These are phyloP conservation scores for Liparis tanakae DNA, from an alignment of 2,797 vertebrate genomes.

Conservation along the genomic window DNA sequence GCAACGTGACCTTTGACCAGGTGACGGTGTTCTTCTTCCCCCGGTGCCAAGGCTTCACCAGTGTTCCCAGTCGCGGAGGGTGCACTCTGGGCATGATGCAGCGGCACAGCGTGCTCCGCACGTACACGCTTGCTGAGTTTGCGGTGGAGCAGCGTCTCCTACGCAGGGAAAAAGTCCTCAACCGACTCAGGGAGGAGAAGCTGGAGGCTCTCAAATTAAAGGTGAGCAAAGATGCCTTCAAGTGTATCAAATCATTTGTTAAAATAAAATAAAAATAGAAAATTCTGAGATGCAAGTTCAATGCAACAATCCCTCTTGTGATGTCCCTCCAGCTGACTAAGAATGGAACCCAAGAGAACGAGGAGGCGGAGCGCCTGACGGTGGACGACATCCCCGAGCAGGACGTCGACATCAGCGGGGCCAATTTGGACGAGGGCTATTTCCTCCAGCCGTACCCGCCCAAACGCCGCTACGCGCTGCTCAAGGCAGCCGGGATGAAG, in stretches of 20 bases:
- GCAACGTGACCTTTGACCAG: slow-evolving; percentile 91
- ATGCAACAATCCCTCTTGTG: not conserved
- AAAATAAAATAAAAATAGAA: not conserved
- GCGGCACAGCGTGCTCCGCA: slow-evolving; percentile 86
- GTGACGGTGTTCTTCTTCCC: slow-evolving; percentile 97
- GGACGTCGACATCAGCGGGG: slow-evolving; percentile 83
- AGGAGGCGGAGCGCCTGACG: slow-evolving; percentile 87
- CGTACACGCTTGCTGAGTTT: slow-evolving; percentile 92
- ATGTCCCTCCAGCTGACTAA: slow-evolving; percentile 85
- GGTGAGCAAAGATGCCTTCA: slow-evolving; percentile 71
- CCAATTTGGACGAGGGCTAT: slow-evolving; percentile 87
- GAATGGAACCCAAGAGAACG: slow-evolving; percentile 85
- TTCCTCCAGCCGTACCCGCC: slow-evolving; percentile 93
- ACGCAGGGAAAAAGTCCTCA: slow-evolving; percentile 88
- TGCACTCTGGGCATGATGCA: slow-evolving; percentile 95
- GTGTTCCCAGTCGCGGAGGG: slow-evolving; percentile 94
- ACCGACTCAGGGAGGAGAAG: slow-evolving; percentile 91
- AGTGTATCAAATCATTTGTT: not conserved
- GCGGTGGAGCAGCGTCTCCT: slow-evolving; percentile 87
- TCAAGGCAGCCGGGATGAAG: slow-evolving; percentile 91
- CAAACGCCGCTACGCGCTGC: slow-evolving; percentile 88
- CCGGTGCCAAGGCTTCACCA: slow-evolving; percentile 97
- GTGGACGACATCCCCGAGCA: slow-evolving; percentile 90
- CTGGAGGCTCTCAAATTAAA: slow-evolving; percentile 88
- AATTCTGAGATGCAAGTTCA: not conserved